Evolutionary conservation across 2,888 invertebrate species (phyloP), one percentile per base, ranked within the genome.

Genomic region (Chalcis sispes): DNA sequence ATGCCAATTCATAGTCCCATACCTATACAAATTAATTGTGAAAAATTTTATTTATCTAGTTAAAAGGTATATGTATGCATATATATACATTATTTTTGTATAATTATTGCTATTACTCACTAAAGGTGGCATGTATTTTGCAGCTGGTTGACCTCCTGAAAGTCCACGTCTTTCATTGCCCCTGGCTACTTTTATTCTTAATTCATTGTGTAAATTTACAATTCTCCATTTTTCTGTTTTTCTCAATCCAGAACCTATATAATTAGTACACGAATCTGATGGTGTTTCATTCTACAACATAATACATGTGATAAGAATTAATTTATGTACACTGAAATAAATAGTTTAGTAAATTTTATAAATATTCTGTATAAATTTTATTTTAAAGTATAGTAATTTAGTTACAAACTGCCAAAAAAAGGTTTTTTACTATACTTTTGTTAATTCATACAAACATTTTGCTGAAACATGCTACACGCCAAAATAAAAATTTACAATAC

Each of bases 1-100:
- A 13, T 0, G 87, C 89, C 46, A 90, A 78, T 79, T 90, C 89
- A 2, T 85, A 10, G 71, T 85, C 82, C 87, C 87, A 87, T 65
- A 1, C 1, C 83, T 85, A 36, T 25, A 69, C 40, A 48, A 29
- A 61, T 50, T 20, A 20, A 40, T 61, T 40, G 40, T 40, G 2
- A 18, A 61, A 23, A 25, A 25, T 52, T 2, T 52, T 25, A 1
- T 13, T 13, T 25, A 52, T 52, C 2, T 2, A 20, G 23, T 3
- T 25, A 25, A 52, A 52, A n/a, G n/a, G n/a, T n/a, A n/a, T n/a
- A n/a, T n/a, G n/a, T n/a, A n/a, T n/a, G n/a, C n/a, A n/a, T n/a
- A n/a, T n/a, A n/a, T n/a, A 25, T 52, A 25, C 2, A 25, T 10
- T 25, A 52, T 52, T 13, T 13, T 13, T 2, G 46, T 7, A 42